These are phyloP conservation scores for Lithobates pipiens DNA, from an alignment of 2,797 vertebrate species.

Conservation along the genomic window DNA sequence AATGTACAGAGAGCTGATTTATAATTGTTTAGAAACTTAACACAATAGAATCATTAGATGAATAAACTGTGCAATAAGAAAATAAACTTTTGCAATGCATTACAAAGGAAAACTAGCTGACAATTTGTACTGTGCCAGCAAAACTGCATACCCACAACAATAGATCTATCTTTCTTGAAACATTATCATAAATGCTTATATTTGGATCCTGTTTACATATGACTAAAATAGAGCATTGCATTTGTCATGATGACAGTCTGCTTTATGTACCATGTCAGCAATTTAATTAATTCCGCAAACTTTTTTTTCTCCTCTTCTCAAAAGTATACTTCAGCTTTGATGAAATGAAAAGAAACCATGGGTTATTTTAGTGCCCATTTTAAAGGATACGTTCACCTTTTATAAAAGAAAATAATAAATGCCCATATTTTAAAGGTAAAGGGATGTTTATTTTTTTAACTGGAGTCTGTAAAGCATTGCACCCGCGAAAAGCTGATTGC, in stretches of 20 bases:
- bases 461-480: too few relatives aligned
- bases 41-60: neutral
- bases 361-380: too few relatives aligned
- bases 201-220: neutral
- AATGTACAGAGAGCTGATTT: constrained; percentile 1
- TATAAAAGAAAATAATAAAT: too few relatives aligned
- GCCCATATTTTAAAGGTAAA: too few relatives aligned
- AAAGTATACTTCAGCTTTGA: neutral
- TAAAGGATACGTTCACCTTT: too few relatives aligned
- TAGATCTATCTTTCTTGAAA: neutral
- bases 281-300: neutral
- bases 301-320: neutral
- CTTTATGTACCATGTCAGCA: constrained; percentile 9
- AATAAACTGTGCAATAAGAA: neutral
- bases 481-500: too few relatives aligned
- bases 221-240: neutral
- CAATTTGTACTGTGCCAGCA: neutral
- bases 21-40: neutral
- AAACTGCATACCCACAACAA: neutral
- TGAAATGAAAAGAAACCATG: neutral
- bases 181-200: neutral
- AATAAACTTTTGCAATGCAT: neutral
- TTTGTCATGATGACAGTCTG: constrained; percentile 4
- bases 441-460: too few relatives aligned
- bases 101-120: neutral